Base-by-base conservation (phyloP, 2,888 invertebrate genomes). In the Drosophila paramelanica region DNA sequence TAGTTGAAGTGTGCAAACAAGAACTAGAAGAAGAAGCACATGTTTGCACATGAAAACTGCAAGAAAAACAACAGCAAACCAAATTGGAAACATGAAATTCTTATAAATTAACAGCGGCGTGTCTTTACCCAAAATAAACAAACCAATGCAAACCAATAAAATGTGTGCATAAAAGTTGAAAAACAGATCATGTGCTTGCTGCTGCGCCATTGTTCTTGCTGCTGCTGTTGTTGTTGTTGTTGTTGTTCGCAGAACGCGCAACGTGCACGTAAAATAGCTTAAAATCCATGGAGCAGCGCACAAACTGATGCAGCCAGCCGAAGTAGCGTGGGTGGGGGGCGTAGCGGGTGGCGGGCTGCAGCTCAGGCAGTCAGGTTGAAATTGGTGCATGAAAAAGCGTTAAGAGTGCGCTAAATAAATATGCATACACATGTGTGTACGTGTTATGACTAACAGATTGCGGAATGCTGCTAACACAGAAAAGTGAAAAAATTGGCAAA, bases 101-200 rank as follows among this genome's bases (percentile, higher is more conserved):
- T 67, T 71, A 77, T 71, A 64, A 65, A 79, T 65, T 72, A 61
- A 60, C 57, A 45, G 57, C 60, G 39, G 46, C 75, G 65, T 77
- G 65, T 65, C 65, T 68, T 65, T 61, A n/a, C 17, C 11, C 11
- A 52, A 60, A 80, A 66, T 64, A 67, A 61, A 67, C 65, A 67
- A 71, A 74, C 45, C 56, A 67, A 60, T 53, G 64, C 61, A 38
- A 72, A 56, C 65, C 67, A 76, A 83, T 76, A 73, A 86, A 83
- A 83, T 81, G 76, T 73, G 68, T 74, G 81, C 65, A 79, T 53
- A 25, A 55, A 55, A 45, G 17, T 74, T 79, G 51, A 31, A 61
- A 75, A 62, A 66, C 71, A 70, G 60, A 71, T 73, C 71, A 58
- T 73, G 71, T 61, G 25, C 27, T 42, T 52, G 41, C n/a, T 51